A percentile compares a stretch with the other conserved stretches of the same genome.
phyloP scores from a whole-genome alignment of 2,888 invertebrate species.

The Stenotaenia linearis region DNA sequence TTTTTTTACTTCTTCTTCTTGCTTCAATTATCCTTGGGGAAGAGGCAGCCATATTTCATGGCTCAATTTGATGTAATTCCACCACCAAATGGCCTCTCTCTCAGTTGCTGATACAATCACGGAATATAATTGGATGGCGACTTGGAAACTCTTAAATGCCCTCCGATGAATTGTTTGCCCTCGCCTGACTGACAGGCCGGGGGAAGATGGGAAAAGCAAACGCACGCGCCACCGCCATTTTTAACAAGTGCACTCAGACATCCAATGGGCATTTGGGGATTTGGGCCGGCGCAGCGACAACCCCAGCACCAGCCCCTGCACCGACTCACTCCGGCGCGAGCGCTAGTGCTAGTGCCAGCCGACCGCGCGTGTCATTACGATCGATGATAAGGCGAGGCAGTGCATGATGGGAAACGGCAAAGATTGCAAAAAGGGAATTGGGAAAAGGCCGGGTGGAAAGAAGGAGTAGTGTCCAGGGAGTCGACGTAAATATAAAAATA shows the following conservation, averaged over 20 bases:
- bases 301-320: conserved; percentile 11
- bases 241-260: conserved; percentile 32
- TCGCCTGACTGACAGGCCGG: conserved; percentile 36
- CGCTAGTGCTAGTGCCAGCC: conserved; percentile 1
- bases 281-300: conserved; percentile 30
- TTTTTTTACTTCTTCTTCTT: background rate
- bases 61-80: conserved; percentile 37
- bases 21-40: conserved; percentile 29
- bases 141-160: conserved; percentile 37
- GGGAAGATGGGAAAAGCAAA: conserved; percentile 27
- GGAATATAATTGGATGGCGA: conserved; percentile 38
- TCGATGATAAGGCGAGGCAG: conserved; percentile 16
- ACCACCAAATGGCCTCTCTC: conserved; percentile 33
- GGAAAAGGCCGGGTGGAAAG: background rate
- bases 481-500: background rate
- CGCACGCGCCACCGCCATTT: conserved; percentile 30
- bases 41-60: conserved; percentile 36
- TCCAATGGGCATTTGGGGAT: conserved; percentile 37
- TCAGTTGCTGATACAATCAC: conserved; percentile 37
- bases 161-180: conserved; percentile 37
- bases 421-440: background rate
- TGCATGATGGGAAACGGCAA: conserved; percentile 16
- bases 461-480: background rate
- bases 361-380: conserved; percentile 26
- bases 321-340: conserved; percentile 10